Base-by-base conservation (phyloP, 2,888 invertebrate species). In the Trachelus tabidus region DNA sequence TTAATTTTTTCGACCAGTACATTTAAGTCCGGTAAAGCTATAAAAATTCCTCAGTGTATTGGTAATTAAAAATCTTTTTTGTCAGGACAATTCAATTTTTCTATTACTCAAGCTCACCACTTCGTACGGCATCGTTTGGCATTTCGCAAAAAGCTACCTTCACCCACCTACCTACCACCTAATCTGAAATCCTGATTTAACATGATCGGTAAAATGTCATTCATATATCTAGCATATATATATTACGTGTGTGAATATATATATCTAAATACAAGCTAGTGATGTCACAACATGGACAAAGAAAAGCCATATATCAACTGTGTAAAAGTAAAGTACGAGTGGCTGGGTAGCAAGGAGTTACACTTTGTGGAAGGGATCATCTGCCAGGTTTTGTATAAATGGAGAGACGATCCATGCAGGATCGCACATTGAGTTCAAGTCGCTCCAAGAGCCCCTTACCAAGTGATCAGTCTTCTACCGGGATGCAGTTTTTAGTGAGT, bases 401-500 rank as follows among this genome's bases (percentile, higher is more conserved):
- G 87, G 86, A 82, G 87, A 81, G 81, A 84, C 83, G 83, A 81
- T 80, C 85, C 85, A 83, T 84, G 84, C 83, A 56, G 83, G 84
- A 85, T 86, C 85, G 85, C 88, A 89, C 89, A 88, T 89, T 23
- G 56, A 56, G 56, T 56, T 87, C 88, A 83, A 87, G 87, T 88
- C 87, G 87, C 87, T 87, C 85, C 87, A 89, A 87, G 86, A 56
- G 9, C 87, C 83, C 86, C 87, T 80, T 76, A 81, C 81, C 81
- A 76, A 83, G 81, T 77, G 71, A 75, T 81, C 80, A 81, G 82
- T 82, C 80, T 71, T 78, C 83, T 87, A 83, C 76, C 83, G 68
- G 40, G 68, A 90, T 90, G 90, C 88, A 89, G 85, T 87, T 86
- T 84, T 79, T 88, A 90, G 90, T 90, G 89, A 90, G 90, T 90